Base-by-base conservation (phyloP, 37 sponge, comb jelly and placozoan genomes). In the Theonella swinhoei region DNA sequence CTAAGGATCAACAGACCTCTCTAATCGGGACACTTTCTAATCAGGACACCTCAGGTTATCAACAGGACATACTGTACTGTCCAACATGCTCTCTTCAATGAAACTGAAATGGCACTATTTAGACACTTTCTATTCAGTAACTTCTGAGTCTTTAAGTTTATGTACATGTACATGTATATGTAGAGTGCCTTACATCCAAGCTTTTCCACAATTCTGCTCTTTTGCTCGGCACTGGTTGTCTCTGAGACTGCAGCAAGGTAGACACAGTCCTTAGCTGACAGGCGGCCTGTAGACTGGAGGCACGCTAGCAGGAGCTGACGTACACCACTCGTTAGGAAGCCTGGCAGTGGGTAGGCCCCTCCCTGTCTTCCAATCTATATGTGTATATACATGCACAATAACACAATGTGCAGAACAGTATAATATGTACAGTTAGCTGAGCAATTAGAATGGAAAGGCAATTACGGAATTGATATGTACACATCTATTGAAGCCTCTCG, bases 221-320 rank as follows among this genome's bases (percentile, higher is more conserved):
- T 84, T 23, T 84, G 63, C 14, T 70, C 47, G 9, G 43, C 54
- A 29, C 35, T 80, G 68, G 42, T 80, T 39, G 58, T 37, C 29
- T 82, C 74, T 5, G 72, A 62, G 34, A 39, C 42, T 17, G 61
- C 85, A 3, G 81, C 77, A 33, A 82, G 82, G 40, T 77, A 39
- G 14, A 33, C 31, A 47, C 83, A 82, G 1, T 88, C 78, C 37
- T 82, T 43, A 7, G 78, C 81, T n/a, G 88, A 39, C 5, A 68
- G 88, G 32, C 88, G n/a, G 23, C 11, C 41, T n/a, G 9, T 25
- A 30, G 70, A 72, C 30, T 69, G 69, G 40, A 88, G 72, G 30
- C 83, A 88, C n/a, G 68, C 81, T 19, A 8, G 62, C 22, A 88
- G 72, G 23, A 88, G 64, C 36, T 68, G 43, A 72, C 68, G 31